Evolutionary conservation across 2,797 vertebrate species (phyloP).

Genomic region (Platyrinchus mystaceus): DNA sequence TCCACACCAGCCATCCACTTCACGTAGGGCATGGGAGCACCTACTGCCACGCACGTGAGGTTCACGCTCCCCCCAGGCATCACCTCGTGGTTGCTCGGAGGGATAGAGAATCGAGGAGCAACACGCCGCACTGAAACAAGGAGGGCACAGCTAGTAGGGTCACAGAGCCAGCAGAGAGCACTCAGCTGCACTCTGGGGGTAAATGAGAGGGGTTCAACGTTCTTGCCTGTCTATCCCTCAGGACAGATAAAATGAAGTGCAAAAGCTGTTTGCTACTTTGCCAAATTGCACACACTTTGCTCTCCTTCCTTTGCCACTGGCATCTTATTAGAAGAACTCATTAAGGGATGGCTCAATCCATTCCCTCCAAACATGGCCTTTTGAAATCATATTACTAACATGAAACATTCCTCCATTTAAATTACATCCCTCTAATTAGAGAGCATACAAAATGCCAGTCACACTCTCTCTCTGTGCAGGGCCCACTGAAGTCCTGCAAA

Average conservation of each 20-base stretch:
- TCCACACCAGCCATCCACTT: conserved; percentile 91
- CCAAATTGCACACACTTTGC: conserved; percentile 23
- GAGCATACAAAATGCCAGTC: conserved; percentile 47
- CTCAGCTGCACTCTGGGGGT: background rate
- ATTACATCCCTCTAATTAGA: conserved; percentile 49
- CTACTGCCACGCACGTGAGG: conserved; percentile 95
- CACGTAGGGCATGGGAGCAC: conserved; percentile 95
- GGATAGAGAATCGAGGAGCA: conserved; percentile 98
- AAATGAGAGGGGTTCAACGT: background rate
- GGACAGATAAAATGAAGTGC: conserved; percentile 46
- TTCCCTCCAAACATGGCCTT: conserved; percentile 34
- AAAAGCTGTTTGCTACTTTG: conserved; percentile 35
- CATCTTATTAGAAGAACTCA: conserved; percentile 42
- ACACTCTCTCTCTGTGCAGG: background rate
- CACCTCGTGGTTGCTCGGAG: conserved; percentile 94
- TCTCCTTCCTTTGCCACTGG: conserved; percentile 52
- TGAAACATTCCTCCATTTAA: conserved; percentile 41
- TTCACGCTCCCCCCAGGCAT: conserved; percentile 97
- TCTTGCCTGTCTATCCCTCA: conserved; percentile 35
- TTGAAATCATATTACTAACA: conserved; percentile 56
- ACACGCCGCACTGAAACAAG: conserved; percentile 92
- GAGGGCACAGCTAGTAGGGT: conserved; percentile 74
- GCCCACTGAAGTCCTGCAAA: conserved; percentile 39
- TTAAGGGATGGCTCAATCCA: conserved; percentile 36
- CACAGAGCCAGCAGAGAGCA: background rate